phyloP scores from a whole-genome alignment of 2,888 invertebrate species.

The Diarsia mendica region DNA sequence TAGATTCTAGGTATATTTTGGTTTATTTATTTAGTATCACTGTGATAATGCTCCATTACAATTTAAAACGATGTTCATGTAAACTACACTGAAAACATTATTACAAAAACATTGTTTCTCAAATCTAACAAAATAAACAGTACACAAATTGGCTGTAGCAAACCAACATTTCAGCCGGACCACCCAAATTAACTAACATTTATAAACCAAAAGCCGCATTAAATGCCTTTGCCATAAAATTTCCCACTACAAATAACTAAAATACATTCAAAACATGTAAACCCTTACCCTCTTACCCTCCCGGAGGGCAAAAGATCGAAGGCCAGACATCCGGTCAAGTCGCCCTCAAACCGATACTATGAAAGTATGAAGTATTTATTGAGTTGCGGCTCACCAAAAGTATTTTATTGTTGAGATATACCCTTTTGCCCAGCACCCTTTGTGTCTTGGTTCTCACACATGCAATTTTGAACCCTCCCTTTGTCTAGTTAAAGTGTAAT shows the following conservation, averaged over 20 bases:
- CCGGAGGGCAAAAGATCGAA: constrained; percentile 86
- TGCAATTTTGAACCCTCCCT: constrained; percentile 64
- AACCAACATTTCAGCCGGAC: constrained; percentile 4
- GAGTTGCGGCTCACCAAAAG: constrained; percentile 88
- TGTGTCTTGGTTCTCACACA: constrained; percentile 62
- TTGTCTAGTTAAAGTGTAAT: constrained; percentile 52
- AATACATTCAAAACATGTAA: constrained; percentile 79
- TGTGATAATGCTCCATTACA: neutral
- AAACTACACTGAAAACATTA: neutral
- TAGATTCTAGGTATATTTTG: neutral
- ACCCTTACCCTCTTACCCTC: constrained; percentile 70
- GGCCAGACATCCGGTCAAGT: constrained; percentile 87
- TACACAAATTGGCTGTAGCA: constrained; percentile 1
- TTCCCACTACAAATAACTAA: constrained; percentile 74
- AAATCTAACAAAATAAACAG: constrained; percentile 12
- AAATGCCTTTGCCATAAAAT: constrained; percentile 67
- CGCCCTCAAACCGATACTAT: constrained; percentile 88
- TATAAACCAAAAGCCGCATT: constrained; percentile 52
- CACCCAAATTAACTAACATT: constrained; percentile 59
- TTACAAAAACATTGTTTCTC: neutral
- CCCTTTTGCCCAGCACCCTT: constrained; percentile 79
- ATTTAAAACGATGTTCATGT: neutral
- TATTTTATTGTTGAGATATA: constrained; percentile 88
- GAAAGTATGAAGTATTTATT: constrained; percentile 90
- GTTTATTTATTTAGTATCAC: neutral